Evolutionary conservation across 1,140 invertebrate genomes (phyloP).

Genomic region (Atta cephalotes): DNA sequence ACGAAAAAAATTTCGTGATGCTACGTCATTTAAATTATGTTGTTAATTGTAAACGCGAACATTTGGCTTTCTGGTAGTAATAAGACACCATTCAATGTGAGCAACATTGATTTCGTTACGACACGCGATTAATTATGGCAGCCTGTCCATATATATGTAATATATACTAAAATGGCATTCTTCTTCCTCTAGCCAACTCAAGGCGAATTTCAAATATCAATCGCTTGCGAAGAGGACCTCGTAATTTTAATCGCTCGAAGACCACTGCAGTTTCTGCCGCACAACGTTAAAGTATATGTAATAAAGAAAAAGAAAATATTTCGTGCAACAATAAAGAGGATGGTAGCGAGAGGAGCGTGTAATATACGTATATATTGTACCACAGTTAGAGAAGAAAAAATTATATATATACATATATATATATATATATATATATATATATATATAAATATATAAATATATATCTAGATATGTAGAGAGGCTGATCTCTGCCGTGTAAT

Average conservation of each 20-base stretch:
- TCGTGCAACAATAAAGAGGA: constrained; percentile 19
- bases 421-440: constrained; percentile 52
- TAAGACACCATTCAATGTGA: neutral
- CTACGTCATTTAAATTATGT: neutral
- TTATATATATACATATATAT: constrained; percentile 52
- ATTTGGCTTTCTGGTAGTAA: neutral
- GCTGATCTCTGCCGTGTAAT: constrained; percentile 75
- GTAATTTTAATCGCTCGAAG: constrained; percentile 6
- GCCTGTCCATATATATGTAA: constrained; percentile 41
- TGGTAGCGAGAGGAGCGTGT: neutral
- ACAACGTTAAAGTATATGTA: neutral
- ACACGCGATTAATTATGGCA: constrained; percentile 53
- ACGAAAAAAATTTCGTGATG: neutral
- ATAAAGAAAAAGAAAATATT: constrained; percentile 34
- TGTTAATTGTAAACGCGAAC: neutral
- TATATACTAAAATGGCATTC: constrained; percentile 43
- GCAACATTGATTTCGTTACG: neutral
- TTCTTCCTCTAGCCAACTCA: constrained; percentile 50
- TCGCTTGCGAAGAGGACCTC: constrained; percentile 27
- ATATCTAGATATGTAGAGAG: constrained; percentile 62
- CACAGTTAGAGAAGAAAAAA: constrained; percentile 19
- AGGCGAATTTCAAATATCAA: constrained; percentile 22
- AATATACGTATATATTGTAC: constrained; percentile 48
- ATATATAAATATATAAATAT: constrained; percentile 55
- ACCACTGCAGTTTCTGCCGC: constrained; percentile 21